Conservation (phyloP, 2,888 invertebrate genomes). For the Tetranychus truncatus region DNA sequence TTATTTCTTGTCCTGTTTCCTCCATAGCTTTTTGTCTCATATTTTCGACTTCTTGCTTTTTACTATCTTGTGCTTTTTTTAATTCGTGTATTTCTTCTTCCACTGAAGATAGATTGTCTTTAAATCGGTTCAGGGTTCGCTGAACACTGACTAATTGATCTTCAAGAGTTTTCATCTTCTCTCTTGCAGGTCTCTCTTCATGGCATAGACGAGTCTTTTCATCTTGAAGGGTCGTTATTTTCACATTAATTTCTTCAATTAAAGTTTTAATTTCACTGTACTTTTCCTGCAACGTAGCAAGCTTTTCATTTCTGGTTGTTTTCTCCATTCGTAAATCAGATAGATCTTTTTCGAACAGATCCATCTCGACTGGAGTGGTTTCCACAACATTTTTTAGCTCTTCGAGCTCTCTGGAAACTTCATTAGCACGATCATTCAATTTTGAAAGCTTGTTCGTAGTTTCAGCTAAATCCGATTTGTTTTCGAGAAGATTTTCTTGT, state of each 20-base stretch:
- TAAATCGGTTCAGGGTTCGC: neutral
- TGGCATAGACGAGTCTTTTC: neutral
- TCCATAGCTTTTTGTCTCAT: slow-evolving; percentile 12
- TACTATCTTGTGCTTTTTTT: neutral
- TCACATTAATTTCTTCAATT: neutral
- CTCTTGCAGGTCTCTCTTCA: neutral
- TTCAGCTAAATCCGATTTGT: neutral
- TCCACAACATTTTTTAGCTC: slow-evolving; percentile 10
- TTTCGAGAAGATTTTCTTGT: neutral
- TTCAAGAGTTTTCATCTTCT: neutral
- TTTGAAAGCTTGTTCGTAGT: neutral
- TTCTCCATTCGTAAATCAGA: neutral
- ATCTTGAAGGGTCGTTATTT: neutral
- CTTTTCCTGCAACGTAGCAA: neutral
- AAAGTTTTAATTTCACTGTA: neutral
- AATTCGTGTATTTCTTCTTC: neutral
- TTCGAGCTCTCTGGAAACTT: slow-evolving; percentile 8
- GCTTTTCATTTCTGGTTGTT: neutral
- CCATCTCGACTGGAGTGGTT: slow-evolving; percentile 16
- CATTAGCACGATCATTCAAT: neutral
- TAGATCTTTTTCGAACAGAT: slow-evolving; percentile 5
- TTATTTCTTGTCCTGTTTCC: slow-evolving; percentile 26
- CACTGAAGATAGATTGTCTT: neutral
- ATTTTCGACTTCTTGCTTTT: slow-evolving; percentile 2
- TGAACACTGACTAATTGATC: neutral